A percentile compares a stretch with the other conserved stretches of the same genome.
Conservation (phyloP, 1,140 invertebrate genomes). For the Triops cancriformis region DNA sequence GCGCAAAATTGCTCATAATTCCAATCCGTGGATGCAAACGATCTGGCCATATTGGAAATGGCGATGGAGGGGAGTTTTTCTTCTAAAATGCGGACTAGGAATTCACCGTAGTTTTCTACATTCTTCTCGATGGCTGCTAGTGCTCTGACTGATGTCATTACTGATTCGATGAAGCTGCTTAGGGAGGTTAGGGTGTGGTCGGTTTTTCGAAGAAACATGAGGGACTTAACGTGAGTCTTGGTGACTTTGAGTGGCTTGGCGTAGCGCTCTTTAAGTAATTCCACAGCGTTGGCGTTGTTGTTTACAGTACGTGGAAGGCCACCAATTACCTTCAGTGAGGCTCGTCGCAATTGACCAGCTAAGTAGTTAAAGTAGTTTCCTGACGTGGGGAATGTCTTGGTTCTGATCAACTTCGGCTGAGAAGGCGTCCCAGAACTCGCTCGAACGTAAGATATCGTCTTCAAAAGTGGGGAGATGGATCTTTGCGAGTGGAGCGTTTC, state of each 20-base stretch:
- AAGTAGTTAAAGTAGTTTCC: constrained; percentile 22
- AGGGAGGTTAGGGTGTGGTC: neutral
- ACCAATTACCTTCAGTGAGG: neutral
- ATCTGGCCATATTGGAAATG: too few relatives aligned
- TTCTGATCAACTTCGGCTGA: neutral
- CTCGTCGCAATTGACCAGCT: neutral
- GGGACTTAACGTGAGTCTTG: neutral
- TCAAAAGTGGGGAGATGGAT: neutral
- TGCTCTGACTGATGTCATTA: neutral
- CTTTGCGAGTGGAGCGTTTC: neutral
- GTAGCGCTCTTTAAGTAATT: constrained; percentile 16
- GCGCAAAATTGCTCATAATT: too few relatives aligned
- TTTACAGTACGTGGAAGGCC: neutral
- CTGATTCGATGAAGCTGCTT: neutral
- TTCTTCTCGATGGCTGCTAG: constrained; percentile 6
- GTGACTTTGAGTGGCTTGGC: constrained; percentile 15
- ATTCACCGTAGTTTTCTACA: neutral
- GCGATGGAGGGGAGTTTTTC: too few relatives aligned
- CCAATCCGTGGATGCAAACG: too few relatives aligned
- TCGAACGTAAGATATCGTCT: neutral
- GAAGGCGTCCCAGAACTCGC: neutral
- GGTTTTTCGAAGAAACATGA: neutral
- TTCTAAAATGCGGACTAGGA: too few relatives aligned
- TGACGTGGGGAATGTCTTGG: neutral
- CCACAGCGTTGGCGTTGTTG: neutral